Base-by-base conservation (phyloP, 2,113 vertebrate genomes). In the Scomber colias region DNA sequence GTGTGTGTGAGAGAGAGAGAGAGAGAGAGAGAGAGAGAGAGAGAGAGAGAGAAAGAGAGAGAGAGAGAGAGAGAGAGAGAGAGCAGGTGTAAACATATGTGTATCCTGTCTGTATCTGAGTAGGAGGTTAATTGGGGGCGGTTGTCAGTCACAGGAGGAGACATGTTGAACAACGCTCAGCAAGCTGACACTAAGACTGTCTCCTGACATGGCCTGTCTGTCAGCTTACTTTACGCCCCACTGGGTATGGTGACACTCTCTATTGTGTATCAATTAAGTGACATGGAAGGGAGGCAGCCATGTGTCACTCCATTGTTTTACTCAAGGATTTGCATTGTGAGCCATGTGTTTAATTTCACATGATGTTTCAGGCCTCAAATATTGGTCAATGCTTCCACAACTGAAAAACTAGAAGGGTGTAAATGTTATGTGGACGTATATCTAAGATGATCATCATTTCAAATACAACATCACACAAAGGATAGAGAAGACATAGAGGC, bases 111-210 rank as follows among this genome's bases (percentile, higher is more conserved):
- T 82, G 62, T 83, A 65, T 63, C 53, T 53, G 75, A 76, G 73
- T 45, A 64, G 71, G 84, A 74, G 89, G 90, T 91, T 94, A 92
- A 92, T 90, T 89, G 88, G 89, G 89, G 88, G 86, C 72, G 49
- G 79, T 71, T 90, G 92, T 90, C 87, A 92, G 73, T 88, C 89
- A 81, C 87, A 84, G 78, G 79, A 83, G 85, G 83, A 76, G 89
- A 84, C 77, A 63, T 88, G 92, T 82, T 89, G 84, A 85, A 85
- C 88, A 84, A 65, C 70, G 44, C 82, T 66, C 67, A 74, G 79
- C 48, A 76, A 79, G 85, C 77, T 90, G 87, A 89, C 89, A 89
- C 72, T 46, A 50, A 16, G 46, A 55, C 80, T n/a, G 72, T 66
- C 64, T 80, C 71, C 77, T 90, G 89, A 91, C 88, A 88, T 53